Conservation (phyloP, 2,888 invertebrate genomes). For the Xylota segnis region DNA sequence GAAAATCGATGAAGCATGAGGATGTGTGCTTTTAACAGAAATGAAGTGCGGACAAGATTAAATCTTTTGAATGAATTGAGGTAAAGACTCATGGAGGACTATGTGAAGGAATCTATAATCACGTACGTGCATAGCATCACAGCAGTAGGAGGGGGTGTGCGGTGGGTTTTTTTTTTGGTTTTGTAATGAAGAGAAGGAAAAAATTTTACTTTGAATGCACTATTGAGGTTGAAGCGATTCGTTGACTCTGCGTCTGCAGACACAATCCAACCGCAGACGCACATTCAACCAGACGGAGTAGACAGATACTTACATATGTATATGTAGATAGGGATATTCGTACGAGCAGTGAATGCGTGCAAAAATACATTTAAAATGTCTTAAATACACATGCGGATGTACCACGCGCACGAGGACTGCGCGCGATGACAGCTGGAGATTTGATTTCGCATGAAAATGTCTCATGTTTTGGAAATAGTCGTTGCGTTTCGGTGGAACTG, state of each 20-base stretch:
- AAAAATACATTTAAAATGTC: conserved; percentile 63
- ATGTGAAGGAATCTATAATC: conserved; percentile 75
- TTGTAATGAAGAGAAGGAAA: background rate
- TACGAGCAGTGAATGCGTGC: conserved; percentile 56
- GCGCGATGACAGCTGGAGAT: conserved; percentile 69
- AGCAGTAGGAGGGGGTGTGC: conserved; percentile 16
- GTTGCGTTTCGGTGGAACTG: conserved; percentile 26
- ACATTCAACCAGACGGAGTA: conserved; percentile 30
- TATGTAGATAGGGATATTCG: conserved; percentile 2
- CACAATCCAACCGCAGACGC: conserved; percentile 49
- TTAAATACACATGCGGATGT: conserved; percentile 54
- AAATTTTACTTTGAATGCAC: conserved; percentile 27
- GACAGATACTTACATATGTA: no score
- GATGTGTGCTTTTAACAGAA: conserved; percentile 78
- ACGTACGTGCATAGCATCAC: conserved; percentile 65
- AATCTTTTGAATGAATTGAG: conserved; percentile 78
- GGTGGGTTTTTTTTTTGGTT: conserved; percentile 30
- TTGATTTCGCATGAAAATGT: conserved; percentile 61
- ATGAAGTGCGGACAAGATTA: conserved; percentile 81
- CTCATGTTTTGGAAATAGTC: conserved; percentile 11
- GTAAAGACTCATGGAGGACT: conserved; percentile 75
- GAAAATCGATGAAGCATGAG: conserved; percentile 76
- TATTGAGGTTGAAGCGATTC: conserved; percentile 38
- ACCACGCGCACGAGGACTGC: conserved; percentile 58
- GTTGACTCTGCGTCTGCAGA: conserved; percentile 55